These are phyloP conservation scores for Adelognathus sp. DNA, from an alignment of 2,888 invertebrate genomes.

Conservation along the genomic window DNA sequence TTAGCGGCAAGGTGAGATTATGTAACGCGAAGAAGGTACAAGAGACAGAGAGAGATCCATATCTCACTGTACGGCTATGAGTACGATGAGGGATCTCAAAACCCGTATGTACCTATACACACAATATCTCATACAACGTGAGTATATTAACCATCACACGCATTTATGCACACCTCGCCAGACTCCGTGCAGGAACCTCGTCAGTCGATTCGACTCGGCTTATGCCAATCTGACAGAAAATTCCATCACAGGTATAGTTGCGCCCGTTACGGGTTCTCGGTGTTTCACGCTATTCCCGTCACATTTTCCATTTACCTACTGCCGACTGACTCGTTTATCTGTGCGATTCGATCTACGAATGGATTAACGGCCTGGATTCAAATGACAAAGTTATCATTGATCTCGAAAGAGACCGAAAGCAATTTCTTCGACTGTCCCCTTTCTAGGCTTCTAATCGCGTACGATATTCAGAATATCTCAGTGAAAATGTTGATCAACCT, in stretches of 20 bases:
- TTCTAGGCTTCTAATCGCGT: too few relatives aligned
- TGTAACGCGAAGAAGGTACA: slow-evolving; percentile 72
- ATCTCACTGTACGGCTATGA: slow-evolving; percentile 68
- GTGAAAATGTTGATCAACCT: too few relatives aligned
- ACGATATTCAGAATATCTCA: too few relatives aligned
- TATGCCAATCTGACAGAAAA: not conserved
- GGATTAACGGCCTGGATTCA: not conserved
- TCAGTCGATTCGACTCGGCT: slow-evolving; percentile 1
- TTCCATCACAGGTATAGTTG: not conserved
- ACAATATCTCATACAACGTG: not conserved
- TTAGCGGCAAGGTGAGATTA: slow-evolving; percentile 78
- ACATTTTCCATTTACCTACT: not conserved
- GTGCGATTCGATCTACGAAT: not conserved
- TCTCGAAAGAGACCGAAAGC: not conserved
- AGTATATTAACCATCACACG: not conserved
- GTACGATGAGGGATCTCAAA: slow-evolving; percentile 65
- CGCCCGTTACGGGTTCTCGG: not conserved
- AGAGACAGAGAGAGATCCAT: slow-evolving; percentile 63
- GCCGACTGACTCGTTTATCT: too few relatives aligned
- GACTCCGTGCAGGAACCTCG: slow-evolving; percentile 9
- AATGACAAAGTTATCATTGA: not conserved
- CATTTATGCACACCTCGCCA: slow-evolving; percentile 25
- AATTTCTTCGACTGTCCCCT: too few relatives aligned
- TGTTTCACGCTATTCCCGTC: not conserved
- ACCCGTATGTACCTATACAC: slow-evolving; percentile 28